Evolutionary conservation across 2,113 vertebrate genomes (phyloP).

Genomic region (Cephalopholis sonnerati): DNA sequence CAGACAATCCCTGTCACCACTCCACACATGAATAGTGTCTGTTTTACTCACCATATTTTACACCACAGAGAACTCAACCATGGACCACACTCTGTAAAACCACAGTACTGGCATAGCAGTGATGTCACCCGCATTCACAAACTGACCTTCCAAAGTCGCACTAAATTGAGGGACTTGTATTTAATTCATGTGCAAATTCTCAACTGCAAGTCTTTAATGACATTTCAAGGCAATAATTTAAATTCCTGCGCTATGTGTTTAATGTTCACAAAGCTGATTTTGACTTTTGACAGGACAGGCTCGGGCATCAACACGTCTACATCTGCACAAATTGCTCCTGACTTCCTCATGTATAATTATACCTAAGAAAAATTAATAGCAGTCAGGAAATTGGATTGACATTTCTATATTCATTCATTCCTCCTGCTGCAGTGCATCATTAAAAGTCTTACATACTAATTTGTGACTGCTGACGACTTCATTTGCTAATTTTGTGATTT

Average conservation of each 20-base stretch:
- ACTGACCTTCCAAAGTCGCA: background rate
- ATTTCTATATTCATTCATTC: background rate
- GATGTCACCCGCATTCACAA: background rate
- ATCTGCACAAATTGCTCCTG: background rate
- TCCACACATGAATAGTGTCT: background rate
- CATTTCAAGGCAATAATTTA: conserved; percentile 4
- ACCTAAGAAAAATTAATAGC: background rate
- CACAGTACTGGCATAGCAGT: background rate
- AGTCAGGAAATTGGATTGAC: background rate
- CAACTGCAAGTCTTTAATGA: background rate
- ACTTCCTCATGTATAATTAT: conserved; percentile 6
- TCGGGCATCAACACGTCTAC: background rate
- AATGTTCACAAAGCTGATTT: background rate
- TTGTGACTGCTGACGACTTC: no score
- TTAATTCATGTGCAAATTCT: background rate
- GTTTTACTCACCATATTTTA: background rate
- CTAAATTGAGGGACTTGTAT: background rate
- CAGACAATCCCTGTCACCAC: background rate
- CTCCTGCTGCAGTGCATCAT: no score
- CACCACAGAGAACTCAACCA: background rate
- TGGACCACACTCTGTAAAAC: background rate
- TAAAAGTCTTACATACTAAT: no score
- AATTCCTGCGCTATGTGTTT: background rate
- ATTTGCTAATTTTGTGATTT: no score
- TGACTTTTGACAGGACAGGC: background rate